These are phyloP conservation scores for Eupithecia tripunctaria DNA, from an alignment of 2,888 invertebrate genomes.

Conservation along the genomic window DNA sequence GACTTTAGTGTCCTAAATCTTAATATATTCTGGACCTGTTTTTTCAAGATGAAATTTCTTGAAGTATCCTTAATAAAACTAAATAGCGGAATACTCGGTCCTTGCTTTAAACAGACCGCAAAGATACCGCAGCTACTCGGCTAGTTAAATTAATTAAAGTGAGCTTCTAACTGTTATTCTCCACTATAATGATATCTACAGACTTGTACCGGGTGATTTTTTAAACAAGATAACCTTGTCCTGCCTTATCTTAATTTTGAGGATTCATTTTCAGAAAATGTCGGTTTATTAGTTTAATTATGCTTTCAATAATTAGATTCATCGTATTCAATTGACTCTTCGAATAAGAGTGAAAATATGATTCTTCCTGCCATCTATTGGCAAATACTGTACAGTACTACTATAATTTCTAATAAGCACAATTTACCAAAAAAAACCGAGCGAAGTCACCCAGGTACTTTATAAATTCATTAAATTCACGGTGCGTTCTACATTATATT, in stretches of 20 bases:
- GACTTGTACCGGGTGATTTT: slow-evolving; percentile 21
- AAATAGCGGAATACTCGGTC: slow-evolving; percentile 26
- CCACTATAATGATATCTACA: slow-evolving; percentile 29
- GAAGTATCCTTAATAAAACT: slow-evolving; percentile 22
- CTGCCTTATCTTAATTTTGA: neutral
- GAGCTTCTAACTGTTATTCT: slow-evolving; percentile 42
- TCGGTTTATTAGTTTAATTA: too few species aligned
- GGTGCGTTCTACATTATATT: too few species aligned
- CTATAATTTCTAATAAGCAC: too few species aligned
- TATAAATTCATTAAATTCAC: too few species aligned
- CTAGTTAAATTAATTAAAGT: slow-evolving; percentile 59
- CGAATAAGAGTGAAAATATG: too few species aligned
- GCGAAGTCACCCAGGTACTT: too few species aligned
- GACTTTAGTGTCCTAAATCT: neutral
- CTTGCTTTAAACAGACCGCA: slow-evolving; percentile 44
- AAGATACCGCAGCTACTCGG: slow-evolving; percentile 48
- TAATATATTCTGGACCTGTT: neutral
- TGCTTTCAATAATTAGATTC: too few species aligned
- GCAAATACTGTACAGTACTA: too few species aligned
- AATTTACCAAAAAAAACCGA: too few species aligned
- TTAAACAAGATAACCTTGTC: neutral
- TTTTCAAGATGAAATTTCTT: neutral
- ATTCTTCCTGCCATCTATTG: too few species aligned
- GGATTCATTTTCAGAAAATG: too few species aligned
- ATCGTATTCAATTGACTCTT: too few species aligned